These are phyloP conservation scores for Anguilla japonica DNA, from an alignment of 2,113 vertebrate genomes.

Conservation along the genomic window DNA sequence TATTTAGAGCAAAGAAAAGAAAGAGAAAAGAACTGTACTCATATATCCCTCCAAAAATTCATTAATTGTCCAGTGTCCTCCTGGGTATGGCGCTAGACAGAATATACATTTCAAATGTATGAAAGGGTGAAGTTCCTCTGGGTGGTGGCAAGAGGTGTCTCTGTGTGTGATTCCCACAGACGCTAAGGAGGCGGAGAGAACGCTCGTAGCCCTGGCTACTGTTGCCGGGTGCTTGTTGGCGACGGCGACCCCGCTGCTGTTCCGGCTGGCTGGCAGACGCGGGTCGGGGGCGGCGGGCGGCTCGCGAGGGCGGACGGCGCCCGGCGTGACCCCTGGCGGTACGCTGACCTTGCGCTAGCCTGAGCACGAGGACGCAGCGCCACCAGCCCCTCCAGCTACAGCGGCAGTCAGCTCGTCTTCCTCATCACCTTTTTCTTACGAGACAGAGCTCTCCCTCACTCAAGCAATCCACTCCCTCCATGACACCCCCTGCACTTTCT, in stretches of 20 bases:
- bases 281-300: not conserved
- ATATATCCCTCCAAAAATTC: no score
- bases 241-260: not conserved
- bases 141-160: not conserved
- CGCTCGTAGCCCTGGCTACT: no score
- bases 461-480: not conserved
- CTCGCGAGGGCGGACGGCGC: not conserved
- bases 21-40: no score
- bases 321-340: not conserved
- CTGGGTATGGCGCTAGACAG: not conserved
- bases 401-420: not conserved
- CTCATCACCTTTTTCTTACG: not conserved
- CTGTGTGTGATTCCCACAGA: not conserved
- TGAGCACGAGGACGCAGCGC: not conserved
- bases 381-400: not conserved
- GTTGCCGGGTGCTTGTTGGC: not conserved
- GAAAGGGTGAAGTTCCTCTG: not conserved
- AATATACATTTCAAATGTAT: not conserved
- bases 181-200: not conserved
- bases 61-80: no score
- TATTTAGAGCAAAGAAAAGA: no score
- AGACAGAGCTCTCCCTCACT: not conserved
- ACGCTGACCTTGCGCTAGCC: not conserved
- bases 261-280: not conserved
- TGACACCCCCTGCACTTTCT: not conserved